Percentiles rank a stretch among this genome's conserved stretches.
These are phyloP conservation scores for Antheraea yamamai DNA, from an alignment of 2,888 invertebrate species.

Conservation along the genomic window DNA sequence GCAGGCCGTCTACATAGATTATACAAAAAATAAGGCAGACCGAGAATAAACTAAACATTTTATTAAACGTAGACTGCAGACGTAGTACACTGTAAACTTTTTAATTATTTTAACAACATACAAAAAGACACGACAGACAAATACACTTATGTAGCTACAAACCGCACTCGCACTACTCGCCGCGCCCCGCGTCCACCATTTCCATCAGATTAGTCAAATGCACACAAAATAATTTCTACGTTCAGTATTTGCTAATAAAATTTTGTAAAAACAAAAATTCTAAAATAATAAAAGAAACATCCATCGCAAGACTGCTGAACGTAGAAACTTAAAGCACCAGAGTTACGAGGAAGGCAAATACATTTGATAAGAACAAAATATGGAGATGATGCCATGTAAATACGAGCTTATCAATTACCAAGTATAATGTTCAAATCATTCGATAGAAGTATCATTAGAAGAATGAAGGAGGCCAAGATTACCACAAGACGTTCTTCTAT, in stretches of 20 bases:
- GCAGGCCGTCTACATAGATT: not conserved
- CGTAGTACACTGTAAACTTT: slow-evolving; percentile 55
- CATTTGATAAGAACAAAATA: not conserved
- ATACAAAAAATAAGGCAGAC: not conserved
- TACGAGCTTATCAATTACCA: not conserved
- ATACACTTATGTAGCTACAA: slow-evolving; percentile 63
- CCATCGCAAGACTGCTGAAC: slow-evolving; percentile 59
- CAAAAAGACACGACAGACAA: slow-evolving; percentile 58
- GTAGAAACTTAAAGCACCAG: slow-evolving; percentile 47
- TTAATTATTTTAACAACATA: slow-evolving; percentile 55
- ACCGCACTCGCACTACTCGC: slow-evolving; percentile 40
- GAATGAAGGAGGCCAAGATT: not conserved
- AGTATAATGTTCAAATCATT: not conserved
- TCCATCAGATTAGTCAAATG: slow-evolving; percentile 24
- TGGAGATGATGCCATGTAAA: not conserved
- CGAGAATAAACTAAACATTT: slow-evolving; percentile 13
- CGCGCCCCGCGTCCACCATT: slow-evolving; percentile 38
- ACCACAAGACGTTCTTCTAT: not conserved
- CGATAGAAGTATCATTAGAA: not conserved
- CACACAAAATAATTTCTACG: slow-evolving; percentile 43
- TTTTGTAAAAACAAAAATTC: slow-evolving; percentile 46
- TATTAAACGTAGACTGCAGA: slow-evolving; percentile 38
- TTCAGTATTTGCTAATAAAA: slow-evolving; percentile 62
- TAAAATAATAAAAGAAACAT: slow-evolving; percentile 36
- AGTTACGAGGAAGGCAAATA: slow-evolving; percentile 23